Base-by-base conservation (phyloP, 2,113 vertebrate species). In the Plectropomus leopardus region DNA sequence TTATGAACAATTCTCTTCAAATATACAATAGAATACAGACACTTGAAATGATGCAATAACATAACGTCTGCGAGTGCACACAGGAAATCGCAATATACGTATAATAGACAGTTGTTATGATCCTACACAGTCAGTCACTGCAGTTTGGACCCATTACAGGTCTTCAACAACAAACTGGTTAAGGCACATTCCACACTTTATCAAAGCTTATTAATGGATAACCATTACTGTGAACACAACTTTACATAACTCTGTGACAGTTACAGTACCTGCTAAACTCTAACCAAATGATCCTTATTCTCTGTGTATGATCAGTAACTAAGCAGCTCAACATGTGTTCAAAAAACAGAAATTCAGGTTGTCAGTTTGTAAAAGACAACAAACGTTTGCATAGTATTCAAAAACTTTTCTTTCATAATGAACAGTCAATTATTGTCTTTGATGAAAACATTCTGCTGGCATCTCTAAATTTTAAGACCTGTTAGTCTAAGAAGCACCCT, bases 1-100 rank as follows among this genome's bases (percentile, higher is more conserved):
- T 54, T 47, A 80, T 76, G 10, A 75, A 75, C 36, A 67, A 4
- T 58, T 72, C 40, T 68, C 30, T 70, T 67, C 9, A 81, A 66
- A 72, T 69, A 57, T 51, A 85, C 44, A 77, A 32, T 13, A 53
- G 1, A 50, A 80, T 32, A 51, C 6, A 75, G 28, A 30, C 57
- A 69, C 30, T 64, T 64, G 32, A 50, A 7, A 36, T 19, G 44
- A 28, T 16, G 44, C 19, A 34, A 5, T 17, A 36, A 21, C 16
- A 63, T 54, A 42, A 21, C 68, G 19, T 23, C 4, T 48, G 40
- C 19, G 19, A 54, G 32, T 10, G 9, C 63, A 76, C 67, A 69
- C 51, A 57, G 19, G 40, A 8, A 58, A 63, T 78, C 47, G 54
- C 5, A 45, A 32, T 32, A 55, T 7, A 72, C 17, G 10, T 19